Percentiles rank a stretch among this genome's conserved stretches.
These are phyloP conservation scores for Geotrupes spiniger DNA, from an alignment of 2,888 invertebrate species.

Conservation along the genomic window DNA sequence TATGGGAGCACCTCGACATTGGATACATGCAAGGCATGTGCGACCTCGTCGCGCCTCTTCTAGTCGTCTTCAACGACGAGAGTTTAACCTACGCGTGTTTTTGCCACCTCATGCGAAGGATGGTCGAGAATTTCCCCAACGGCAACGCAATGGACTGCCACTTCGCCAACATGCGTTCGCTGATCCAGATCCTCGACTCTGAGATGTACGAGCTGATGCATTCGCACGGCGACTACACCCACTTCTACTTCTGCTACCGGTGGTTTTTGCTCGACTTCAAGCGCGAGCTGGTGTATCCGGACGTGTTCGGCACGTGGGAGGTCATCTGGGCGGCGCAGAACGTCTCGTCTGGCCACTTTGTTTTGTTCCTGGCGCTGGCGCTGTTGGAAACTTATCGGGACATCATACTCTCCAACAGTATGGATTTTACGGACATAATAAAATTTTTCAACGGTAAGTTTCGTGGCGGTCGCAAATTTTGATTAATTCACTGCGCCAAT, in stretches of 20 bases:
- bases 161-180: conserved; percentile 91
- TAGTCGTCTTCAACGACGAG: conserved; percentile 92
- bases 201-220: conserved; percentile 95
- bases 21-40: conserved; percentile 99
- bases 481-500: no score
- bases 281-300: conserved; percentile 86
- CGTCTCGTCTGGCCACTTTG: conserved; percentile 85
- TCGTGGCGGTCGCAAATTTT: no score
- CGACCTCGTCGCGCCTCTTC: conserved; percentile 87
- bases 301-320: conserved; percentile 95
- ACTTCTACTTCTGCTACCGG: conserved; percentile 96
- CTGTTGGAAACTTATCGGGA: conserved; percentile 90
- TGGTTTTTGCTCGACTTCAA: conserved; percentile 98
- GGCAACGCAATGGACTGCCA: conserved; percentile 94
- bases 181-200: conserved; percentile 86
- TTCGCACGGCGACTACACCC: conserved; percentile 92
- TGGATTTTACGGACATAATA: conserved; percentile 98
- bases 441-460: conserved; percentile 92
- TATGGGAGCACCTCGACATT: conserved; percentile 91
- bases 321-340: conserved; percentile 92
- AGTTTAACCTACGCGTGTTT: conserved; percentile 89
- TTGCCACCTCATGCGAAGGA: conserved; percentile 84
- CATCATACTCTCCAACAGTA: conserved; percentile 90
- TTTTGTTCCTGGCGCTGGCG: conserved; percentile 88
- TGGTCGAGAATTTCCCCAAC: conserved; percentile 88